phyloP scores from a whole-genome alignment of 2,113 vertebrate species.

The Merops nubicus region DNA sequence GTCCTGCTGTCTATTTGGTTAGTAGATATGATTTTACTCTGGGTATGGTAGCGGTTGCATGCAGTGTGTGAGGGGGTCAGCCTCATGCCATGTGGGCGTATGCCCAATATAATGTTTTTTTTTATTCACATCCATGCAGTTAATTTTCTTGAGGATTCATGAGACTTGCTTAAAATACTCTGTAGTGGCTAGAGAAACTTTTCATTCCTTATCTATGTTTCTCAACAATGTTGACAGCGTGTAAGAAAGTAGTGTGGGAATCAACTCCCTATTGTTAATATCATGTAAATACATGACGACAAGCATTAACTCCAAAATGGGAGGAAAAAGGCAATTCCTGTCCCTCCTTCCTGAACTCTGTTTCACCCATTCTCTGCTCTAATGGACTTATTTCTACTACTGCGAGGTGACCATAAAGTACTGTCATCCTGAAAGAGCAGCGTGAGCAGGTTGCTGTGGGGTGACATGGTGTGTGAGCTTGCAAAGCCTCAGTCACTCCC shows the following conservation, averaged over 20 bases:
- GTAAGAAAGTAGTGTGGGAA: neutral
- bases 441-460: neutral
- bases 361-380: neutral
- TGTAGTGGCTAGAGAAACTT: neutral
- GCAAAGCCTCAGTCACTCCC: neutral
- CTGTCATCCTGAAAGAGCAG: neutral
- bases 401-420: neutral
- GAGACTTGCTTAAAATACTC: neutral
- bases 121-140: neutral
- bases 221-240: neutral
- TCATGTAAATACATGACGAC: slow-evolving; percentile 2
- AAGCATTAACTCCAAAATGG: neutral
- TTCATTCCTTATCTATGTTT: neutral
- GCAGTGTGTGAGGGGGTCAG: slow-evolving; percentile 11
- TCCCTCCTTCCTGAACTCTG: neutral
- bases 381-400: neutral
- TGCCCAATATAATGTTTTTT: neutral
- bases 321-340: neutral
- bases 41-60: neutral
- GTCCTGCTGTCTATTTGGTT: neutral
- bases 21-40: slow-evolving; percentile 12
- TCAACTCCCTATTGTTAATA: neutral
- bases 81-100: neutral
- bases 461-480: neutral
- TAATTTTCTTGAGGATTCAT: slow-evolving; percentile 17